phyloP scores from a whole-genome alignment of 1,140 invertebrate species.

The Hylaeus volcanicus region DNA sequence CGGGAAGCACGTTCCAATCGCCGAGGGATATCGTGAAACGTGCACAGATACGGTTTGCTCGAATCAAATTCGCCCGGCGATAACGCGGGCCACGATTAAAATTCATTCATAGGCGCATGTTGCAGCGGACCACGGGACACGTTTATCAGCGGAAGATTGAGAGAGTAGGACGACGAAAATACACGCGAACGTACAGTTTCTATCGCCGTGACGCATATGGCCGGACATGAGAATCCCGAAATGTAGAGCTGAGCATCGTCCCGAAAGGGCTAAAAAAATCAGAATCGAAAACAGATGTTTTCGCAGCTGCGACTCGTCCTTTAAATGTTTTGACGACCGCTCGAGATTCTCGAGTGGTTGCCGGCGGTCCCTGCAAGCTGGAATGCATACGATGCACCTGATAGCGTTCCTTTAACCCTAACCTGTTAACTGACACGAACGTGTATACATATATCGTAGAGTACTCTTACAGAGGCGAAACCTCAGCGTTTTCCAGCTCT shows the following conservation, averaged over 20 bases:
- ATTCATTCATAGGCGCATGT: constrained; percentile 32
- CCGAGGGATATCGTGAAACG: background rate
- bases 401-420: constrained; percentile 14
- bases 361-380: background rate
- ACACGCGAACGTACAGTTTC: constrained; percentile 37
- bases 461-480: too few relatives aligned
- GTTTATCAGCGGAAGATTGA: constrained; percentile 59
- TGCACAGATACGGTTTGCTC: background rate
- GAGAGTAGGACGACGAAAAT: constrained; percentile 33
- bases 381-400: constrained; percentile 22
- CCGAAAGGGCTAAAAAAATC: background rate
- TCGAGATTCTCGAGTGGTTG: constrained; percentile 22
- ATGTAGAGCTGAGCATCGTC: background rate
- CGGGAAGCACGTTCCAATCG: constrained; percentile 3
- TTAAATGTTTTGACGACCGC: constrained; percentile 57
- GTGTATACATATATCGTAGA: too few relatives aligned
- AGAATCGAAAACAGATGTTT: constrained; percentile 50
- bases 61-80: constrained; percentile 15
- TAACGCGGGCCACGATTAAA: constrained; percentile 24
- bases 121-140: constrained; percentile 32
- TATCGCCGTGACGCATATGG: constrained; percentile 50
- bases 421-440: too few relatives aligned
- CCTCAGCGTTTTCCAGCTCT: too few relatives aligned
- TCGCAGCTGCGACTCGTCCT: constrained; percentile 13
- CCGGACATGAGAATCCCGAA: constrained; percentile 36